Evolutionary conservation across 2,113 vertebrate species (phyloP).

Genomic region (Grus americana): DNA sequence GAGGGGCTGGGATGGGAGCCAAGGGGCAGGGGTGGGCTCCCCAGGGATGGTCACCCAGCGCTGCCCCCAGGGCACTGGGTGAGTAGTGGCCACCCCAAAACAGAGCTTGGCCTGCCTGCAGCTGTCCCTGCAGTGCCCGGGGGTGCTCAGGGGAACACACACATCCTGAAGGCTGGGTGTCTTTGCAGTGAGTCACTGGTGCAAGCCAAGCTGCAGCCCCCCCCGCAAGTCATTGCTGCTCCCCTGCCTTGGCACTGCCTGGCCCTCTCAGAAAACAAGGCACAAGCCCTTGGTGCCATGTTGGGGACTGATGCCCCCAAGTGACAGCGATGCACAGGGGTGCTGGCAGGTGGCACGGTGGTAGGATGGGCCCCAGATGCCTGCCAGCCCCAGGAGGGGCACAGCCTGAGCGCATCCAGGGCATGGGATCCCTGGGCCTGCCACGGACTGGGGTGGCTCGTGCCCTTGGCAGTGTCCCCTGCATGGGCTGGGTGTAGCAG

Average conservation of each 20-base stretch:
- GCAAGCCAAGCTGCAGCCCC: background rate
- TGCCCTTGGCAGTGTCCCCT: background rate
- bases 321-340: too few relatives aligned
- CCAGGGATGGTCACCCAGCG: background rate
- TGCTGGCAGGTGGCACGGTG: accelerated
- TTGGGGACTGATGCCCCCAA: background rate
- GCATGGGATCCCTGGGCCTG: background rate
- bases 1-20: background rate
- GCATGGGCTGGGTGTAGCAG: background rate
- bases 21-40: background rate
- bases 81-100: background rate
- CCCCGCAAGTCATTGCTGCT: background rate
- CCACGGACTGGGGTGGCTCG: accelerated
- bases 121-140: background rate
- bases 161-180: background rate
- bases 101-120: background rate
- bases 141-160: too few relatives aligned
- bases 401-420: background rate
- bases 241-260: background rate
- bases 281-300: background rate
- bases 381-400: background rate
- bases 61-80: background rate
- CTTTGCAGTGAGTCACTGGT: background rate
- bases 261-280: background rate
- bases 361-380: background rate